Evolutionary conservation across 2,797 vertebrate genomes (phyloP).

Genomic region (Tangara arthus): DNA sequence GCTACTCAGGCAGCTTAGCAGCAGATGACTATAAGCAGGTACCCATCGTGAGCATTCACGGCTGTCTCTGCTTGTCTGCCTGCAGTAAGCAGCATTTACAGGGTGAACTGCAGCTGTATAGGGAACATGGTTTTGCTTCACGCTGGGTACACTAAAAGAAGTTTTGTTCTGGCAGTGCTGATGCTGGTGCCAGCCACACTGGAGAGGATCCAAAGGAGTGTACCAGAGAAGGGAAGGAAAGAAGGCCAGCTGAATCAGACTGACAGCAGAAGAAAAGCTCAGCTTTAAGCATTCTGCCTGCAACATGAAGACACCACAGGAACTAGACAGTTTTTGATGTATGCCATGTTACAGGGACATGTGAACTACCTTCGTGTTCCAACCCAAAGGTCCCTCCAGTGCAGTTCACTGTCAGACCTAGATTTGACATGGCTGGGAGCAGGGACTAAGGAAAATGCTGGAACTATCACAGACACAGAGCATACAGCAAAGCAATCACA

Average conservation of each 20-base stretch:
- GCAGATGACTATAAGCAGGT: background rate
- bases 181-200: background rate
- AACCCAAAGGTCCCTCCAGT: background rate
- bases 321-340: background rate
- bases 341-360: background rate
- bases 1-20: background rate
- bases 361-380: background rate
- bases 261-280: background rate
- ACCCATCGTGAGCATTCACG: background rate
- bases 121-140: background rate
- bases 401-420: background rate
- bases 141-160: background rate
- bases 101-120: background rate
- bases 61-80: background rate
- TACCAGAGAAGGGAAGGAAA: background rate
- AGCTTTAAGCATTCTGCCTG: accelerated
- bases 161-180: background rate
- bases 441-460: background rate
- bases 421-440: background rate
- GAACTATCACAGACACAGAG: background rate
- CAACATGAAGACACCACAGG: background rate
- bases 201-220: background rate
- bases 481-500: background rate
- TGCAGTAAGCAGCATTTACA: background rate
- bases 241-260: background rate